Percentiles rank a stretch among this genome's conserved stretches.
phyloP scores from a whole-genome alignment of 2,888 invertebrate genomes.

The Drosophila percnosoma region DNA sequence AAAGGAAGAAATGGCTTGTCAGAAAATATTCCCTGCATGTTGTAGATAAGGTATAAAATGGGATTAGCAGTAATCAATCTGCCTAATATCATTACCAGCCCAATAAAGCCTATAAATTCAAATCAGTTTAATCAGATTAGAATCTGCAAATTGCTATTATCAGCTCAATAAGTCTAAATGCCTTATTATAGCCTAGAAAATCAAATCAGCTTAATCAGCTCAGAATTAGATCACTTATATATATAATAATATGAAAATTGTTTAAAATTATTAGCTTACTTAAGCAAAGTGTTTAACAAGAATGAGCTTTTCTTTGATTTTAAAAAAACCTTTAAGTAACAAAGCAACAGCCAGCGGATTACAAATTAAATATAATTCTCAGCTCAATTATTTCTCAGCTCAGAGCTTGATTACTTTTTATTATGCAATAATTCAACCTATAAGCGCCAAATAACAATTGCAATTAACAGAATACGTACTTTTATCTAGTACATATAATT shows the following conservation, averaged over 20 bases:
- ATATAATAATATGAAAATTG: background rate
- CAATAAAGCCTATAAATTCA: background rate
- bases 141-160: background rate
- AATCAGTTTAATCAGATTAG: background rate
- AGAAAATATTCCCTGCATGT: background rate
- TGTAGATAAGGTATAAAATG: background rate
- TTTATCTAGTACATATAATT: background rate
- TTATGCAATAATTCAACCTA: background rate
- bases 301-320: too few species aligned
- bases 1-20: background rate
- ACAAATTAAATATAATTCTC: too few species aligned
- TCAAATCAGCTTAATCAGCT: background rate
- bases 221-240: too few species aligned
- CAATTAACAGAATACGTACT: background rate
- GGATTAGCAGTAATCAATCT: background rate
- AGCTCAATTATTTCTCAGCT: background rate
- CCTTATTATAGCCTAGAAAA: background rate
- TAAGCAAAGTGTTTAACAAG: too few species aligned
- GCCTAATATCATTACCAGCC: background rate
- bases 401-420: background rate
- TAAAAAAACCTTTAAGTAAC: too few species aligned
- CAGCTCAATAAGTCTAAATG: background rate
- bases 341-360: too few species aligned
- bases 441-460: background rate
- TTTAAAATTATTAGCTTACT: too few species aligned